Evolutionary conservation across 2,113 vertebrate species (phyloP).

Genomic region (Vireo altiloquus): DNA sequence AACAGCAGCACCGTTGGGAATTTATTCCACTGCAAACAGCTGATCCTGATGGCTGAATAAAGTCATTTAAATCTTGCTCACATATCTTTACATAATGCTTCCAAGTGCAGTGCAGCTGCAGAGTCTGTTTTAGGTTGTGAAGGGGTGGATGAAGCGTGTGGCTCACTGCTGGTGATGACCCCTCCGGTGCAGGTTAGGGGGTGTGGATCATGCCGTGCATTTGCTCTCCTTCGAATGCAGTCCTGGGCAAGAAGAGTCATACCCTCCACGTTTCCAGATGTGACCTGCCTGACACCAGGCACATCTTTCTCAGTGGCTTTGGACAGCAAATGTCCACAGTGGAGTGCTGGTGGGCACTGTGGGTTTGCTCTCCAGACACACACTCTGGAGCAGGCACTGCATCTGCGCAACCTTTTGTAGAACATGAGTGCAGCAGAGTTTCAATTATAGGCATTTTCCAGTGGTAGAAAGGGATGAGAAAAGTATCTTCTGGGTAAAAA

Average conservation of each 20-base stretch:
- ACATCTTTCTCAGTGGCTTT: background rate
- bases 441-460: background rate
- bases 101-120: background rate
- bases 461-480: background rate
- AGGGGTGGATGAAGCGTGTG: background rate
- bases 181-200: too few species aligned
- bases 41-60: background rate
- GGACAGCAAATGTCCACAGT: background rate
- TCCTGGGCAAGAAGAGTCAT: background rate
- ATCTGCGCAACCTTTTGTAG: background rate
- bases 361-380: background rate
- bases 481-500: background rate
- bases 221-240: background rate
- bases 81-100: background rate
- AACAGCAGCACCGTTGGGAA: background rate
- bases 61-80: background rate
- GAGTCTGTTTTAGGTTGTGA: background rate
- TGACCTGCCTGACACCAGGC: background rate
- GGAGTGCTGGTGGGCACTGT: background rate
- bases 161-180: background rate
- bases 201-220: background rate
- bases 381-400: background rate
- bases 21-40: background rate
- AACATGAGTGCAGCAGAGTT: background rate
- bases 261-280: background rate